Percentiles rank a stretch among this genome's conserved stretches.
Evolutionary conservation across 1,140 invertebrate genomes (phyloP).

Genomic region (Phthorimaea operculella): DNA sequence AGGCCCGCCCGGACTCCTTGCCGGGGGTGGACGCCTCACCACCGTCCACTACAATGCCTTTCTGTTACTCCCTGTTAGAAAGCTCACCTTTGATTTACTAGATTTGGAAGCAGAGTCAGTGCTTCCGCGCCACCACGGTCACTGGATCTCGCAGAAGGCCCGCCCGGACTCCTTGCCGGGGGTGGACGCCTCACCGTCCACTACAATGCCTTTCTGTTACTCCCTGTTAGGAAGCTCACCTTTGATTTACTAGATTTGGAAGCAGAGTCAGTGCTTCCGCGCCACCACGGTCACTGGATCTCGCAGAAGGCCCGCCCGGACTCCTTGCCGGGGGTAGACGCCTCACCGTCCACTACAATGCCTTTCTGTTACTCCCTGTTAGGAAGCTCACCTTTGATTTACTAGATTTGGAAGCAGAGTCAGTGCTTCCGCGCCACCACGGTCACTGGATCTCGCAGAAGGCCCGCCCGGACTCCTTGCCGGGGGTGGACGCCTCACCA

Average conservation of each 20-base stretch:
- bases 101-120: constrained; percentile 63
- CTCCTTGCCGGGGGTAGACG: constrained; percentile 57
- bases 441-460: constrained; percentile 62
- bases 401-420: constrained; percentile 64
- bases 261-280: constrained; percentile 61
- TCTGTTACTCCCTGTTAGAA: neutral
- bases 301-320: constrained; percentile 50
- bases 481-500: constrained; percentile 49
- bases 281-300: constrained; percentile 64
- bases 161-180: constrained; percentile 59
- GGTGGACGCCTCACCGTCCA: constrained; percentile 49
- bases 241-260: constrained; percentile 65
- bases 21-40: constrained; percentile 49
- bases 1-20: constrained; percentile 53
- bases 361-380: too few relatives aligned
- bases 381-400: constrained; percentile 60
- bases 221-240: too few relatives aligned
- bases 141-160: constrained; percentile 56
- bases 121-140: constrained; percentile 64
- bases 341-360: constrained; percentile 53
- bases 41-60: constrained; percentile 29
- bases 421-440: constrained; percentile 63
- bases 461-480: constrained; percentile 52
- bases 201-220: too few relatives aligned
- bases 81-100: constrained; percentile 57